These are phyloP conservation scores for Butastur rufipennis DNA, from an alignment of 2,113 vertebrate species.

Conservation along the genomic window DNA sequence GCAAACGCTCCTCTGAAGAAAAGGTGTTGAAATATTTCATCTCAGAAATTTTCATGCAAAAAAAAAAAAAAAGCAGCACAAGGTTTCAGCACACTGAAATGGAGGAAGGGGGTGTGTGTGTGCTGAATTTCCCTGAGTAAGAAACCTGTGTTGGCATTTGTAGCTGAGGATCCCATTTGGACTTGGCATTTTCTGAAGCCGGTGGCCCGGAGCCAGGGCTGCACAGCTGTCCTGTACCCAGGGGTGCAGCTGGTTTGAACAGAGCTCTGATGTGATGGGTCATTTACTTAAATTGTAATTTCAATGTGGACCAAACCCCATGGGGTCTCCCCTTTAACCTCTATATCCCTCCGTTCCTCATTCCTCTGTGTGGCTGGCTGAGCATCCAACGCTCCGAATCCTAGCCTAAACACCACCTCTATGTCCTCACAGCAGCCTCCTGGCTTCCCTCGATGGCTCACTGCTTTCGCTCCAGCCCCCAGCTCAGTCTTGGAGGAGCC, in stretches of 20 bases:
- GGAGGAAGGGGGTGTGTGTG: too few relatives aligned
- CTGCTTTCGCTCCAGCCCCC: neutral
- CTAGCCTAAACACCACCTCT: neutral
- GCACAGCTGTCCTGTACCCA: neutral
- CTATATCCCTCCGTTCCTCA: accelerated
- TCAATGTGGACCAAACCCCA: neutral
- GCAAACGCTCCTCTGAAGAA: neutral
- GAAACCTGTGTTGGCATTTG: neutral
- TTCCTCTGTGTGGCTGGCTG: neutral
- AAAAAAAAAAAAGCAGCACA: neutral
- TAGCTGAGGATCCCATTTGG: neutral
- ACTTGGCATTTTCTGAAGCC: neutral
- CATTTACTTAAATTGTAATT: neutral
- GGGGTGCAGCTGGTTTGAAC: neutral
- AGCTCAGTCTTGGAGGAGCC: neutral
- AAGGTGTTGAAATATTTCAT: neutral
- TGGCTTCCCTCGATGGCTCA: neutral
- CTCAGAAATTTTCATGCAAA: neutral
- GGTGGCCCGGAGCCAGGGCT: neutral
- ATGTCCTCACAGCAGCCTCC: neutral
- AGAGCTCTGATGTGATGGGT: neutral
- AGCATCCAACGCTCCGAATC: neutral
- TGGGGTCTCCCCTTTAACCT: neutral
- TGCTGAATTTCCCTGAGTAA: neutral
- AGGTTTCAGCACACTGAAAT: neutral